Percentiles rank a stretch among this genome's conserved stretches.
Conservation (phyloP, 2,113 vertebrate species). For the Coregonus clupeaformis region DNA sequence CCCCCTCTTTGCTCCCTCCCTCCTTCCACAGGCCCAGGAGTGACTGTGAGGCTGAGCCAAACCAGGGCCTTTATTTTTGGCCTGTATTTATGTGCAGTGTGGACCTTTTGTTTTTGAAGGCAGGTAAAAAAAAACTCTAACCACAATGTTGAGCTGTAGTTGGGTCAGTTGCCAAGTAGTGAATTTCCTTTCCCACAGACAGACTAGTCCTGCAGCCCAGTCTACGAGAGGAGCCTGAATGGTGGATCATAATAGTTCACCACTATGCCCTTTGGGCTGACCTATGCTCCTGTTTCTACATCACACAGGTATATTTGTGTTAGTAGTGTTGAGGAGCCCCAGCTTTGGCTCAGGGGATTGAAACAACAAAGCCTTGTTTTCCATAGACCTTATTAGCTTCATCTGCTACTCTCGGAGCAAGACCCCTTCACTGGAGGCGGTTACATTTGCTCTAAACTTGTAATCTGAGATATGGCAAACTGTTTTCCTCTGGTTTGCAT, state of each 20-base stretch:
- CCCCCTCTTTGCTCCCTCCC: slow-evolving; percentile 23
- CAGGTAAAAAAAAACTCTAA: slow-evolving; percentile 49
- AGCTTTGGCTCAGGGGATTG: background rate
- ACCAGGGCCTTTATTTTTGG: too few relatives aligned
- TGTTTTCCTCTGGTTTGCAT: slow-evolving; percentile 44
- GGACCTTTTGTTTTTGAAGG: slow-evolving; percentile 25
- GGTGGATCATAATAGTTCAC: background rate
- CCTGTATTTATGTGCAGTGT: too few relatives aligned
- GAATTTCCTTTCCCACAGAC: slow-evolving; percentile 54
- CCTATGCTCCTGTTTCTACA: too few relatives aligned
- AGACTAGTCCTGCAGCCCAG: slow-evolving; percentile 19
- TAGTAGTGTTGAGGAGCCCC: background rate
- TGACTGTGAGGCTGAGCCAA: too few relatives aligned
- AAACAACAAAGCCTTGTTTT: slow-evolving; percentile 10
- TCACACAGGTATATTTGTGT: background rate
- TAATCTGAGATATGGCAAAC: slow-evolving; percentile 35
- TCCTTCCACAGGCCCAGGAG: background rate
- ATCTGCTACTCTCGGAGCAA: slow-evolving; percentile 17
- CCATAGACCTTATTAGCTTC: slow-evolving; percentile 21
- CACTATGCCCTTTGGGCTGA: too few relatives aligned
- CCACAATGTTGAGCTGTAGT: slow-evolving; percentile 49
- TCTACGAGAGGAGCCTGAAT: slow-evolving; percentile 9
- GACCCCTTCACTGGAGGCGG: slow-evolving; percentile 3
- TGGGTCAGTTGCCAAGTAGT: slow-evolving; percentile 34
- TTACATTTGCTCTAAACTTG: slow-evolving; percentile 30